These are phyloP conservation scores for Austrolebias charrua DNA, from an alignment of 2,797 vertebrate species.

Conservation along the genomic window DNA sequence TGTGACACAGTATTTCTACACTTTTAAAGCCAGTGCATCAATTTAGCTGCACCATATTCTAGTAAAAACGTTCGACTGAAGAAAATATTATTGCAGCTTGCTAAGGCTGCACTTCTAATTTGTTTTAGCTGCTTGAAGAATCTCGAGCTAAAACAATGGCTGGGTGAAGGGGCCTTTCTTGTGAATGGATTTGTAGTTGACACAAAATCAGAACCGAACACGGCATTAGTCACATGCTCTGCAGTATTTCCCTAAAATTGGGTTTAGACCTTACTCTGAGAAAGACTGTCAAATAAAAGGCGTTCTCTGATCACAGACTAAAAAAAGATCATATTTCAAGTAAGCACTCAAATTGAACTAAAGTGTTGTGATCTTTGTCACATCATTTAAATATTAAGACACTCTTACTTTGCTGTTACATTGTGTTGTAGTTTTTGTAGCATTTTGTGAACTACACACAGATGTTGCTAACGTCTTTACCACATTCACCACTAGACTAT, in stretches of 20 bases:
- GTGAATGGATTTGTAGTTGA: constrained; percentile 11
- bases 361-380: background rate
- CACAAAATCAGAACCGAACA: background rate
- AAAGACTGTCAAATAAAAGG: background rate
- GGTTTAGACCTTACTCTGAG: background rate
- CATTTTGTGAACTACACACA: background rate
- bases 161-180: constrained; percentile 26
- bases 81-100: constrained; percentile 13
- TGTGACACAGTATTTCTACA: background rate
- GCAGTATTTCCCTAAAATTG: background rate
- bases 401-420: background rate
- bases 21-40: background rate
- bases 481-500: background rate
- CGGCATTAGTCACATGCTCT: background rate
- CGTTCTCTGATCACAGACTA: background rate
- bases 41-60: background rate
- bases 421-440: background rate
- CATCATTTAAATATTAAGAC: background rate
- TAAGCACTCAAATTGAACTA: background rate
- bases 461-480: background rate
- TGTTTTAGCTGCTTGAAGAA: constrained; percentile 34
- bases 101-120: constrained; percentile 14
- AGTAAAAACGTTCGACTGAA: constrained; percentile 13
- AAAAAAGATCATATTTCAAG: background rate
- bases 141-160: constrained; percentile 27